phyloP scores from a whole-genome alignment of 1,140 invertebrate species.

The Drosophila tropicalis region DNA sequence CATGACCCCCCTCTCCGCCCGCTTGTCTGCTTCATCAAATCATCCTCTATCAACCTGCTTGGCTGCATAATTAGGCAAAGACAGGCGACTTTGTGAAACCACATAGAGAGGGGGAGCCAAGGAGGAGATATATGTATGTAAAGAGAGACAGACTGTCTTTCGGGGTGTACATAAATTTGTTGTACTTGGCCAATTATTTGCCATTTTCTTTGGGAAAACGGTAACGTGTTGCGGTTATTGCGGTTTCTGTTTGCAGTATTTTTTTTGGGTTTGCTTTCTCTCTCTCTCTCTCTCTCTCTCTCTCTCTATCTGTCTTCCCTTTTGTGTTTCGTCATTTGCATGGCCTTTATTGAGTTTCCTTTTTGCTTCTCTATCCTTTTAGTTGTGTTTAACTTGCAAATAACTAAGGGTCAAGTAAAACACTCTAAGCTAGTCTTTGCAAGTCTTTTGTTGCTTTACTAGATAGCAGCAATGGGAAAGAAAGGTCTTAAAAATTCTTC shows the following conservation, averaged over 20 bases:
- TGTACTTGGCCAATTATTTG: constrained; percentile 51
- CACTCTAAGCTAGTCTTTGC: background rate
- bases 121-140: background rate
- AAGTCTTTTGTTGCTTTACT: too few species aligned
- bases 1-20: background rate
- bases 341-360: constrained; percentile 12
- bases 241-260: constrained; percentile 30
- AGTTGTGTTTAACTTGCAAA: background rate
- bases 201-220: constrained; percentile 35
- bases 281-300: too few species aligned
- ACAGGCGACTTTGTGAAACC: constrained; percentile 15
- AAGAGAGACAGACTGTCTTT: constrained; percentile 2
- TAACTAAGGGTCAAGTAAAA: background rate
- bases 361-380: constrained; percentile 5
- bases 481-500: too few species aligned
- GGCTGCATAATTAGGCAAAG: constrained; percentile 47
- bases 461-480: too few species aligned
- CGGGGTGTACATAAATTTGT: constrained; percentile 44
- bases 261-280: background rate
- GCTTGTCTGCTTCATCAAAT: background rate
- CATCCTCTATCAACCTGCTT: constrained; percentile 7
- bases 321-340: constrained; percentile 29
- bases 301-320: too few species aligned
- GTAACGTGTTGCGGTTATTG: constrained; percentile 54
- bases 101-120: background rate